Conservation (phyloP, 2,888 invertebrate species). For the Cephus nigrinus region DNA sequence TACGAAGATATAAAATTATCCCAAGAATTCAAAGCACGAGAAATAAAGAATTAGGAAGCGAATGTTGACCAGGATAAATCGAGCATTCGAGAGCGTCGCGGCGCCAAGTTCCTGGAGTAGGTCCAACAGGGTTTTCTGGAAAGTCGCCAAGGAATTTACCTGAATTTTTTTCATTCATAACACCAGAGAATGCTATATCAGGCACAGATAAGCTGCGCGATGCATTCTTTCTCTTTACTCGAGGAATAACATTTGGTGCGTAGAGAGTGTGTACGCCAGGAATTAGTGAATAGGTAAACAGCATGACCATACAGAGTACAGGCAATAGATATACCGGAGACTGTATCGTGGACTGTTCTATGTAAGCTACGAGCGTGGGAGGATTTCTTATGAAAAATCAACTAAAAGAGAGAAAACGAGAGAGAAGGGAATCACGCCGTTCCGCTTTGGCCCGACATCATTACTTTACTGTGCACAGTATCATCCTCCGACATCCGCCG, state of each 20-base stretch:
- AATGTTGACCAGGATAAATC: background rate
- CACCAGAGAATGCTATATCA: slow-evolving; percentile 47
- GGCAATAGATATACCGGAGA: too few species aligned
- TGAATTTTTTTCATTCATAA: slow-evolving; percentile 62
- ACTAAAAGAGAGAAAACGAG: background rate
- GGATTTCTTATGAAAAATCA: background rate
- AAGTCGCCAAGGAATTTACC: slow-evolving; percentile 52
- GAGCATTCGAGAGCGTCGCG: background rate
- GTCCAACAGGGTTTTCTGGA: slow-evolving; percentile 42
- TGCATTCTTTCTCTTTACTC: background rate
- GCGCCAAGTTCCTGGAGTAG: slow-evolving; percentile 12
- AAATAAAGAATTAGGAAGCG: background rate
- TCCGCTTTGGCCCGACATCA: background rate
- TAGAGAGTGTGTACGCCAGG: background rate
- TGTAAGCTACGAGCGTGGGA: background rate
- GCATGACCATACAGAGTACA: background rate
- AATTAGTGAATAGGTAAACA: background rate
- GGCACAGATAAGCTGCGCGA: slow-evolving; percentile 34
- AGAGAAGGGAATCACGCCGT: background rate
- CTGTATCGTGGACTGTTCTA: too few species aligned
- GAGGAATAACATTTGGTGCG: background rate
- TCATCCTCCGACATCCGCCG: background rate
- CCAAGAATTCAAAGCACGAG: background rate
- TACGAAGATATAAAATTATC: background rate
- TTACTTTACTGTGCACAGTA: background rate